Percentiles rank a stretch among this genome's conserved stretches.
Conservation (phyloP, 2,797 vertebrate genomes). For the Alauda arvensis region DNA sequence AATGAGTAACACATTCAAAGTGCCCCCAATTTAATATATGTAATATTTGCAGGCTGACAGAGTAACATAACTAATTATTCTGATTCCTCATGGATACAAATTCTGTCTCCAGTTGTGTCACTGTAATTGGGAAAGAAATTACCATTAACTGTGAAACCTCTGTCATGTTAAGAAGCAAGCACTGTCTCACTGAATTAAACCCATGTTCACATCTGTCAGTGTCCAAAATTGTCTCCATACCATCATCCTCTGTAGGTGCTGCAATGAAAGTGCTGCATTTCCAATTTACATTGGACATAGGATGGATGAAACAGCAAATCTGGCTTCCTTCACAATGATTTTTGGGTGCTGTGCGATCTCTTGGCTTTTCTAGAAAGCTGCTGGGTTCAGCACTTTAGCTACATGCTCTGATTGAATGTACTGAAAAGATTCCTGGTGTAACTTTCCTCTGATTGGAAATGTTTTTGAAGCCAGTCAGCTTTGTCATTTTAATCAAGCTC, state of each 20-base stretch:
- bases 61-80: neutral
- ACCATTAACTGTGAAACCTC: neutral
- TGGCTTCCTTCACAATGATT: neutral
- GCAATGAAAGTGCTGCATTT: neutral
- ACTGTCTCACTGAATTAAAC: neutral
- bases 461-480: neutral
- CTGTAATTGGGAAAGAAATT: neutral
- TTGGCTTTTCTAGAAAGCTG: conserved; percentile 2
- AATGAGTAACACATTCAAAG: neutral
- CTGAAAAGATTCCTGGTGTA: neutral
- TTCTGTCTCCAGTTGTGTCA: neutral
- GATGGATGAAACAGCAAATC: conserved; percentile 20
- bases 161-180: conserved; percentile 1
- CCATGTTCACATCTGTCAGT: neutral
- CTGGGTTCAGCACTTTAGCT: neutral
- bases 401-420: neutral
- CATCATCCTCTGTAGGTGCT: neutral
- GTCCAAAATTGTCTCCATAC: conserved; percentile 15
- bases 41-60: neutral
- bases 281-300: conserved; percentile 21
- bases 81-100: neutral
- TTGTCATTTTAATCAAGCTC: neutral
- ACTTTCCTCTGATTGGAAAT: neutral
- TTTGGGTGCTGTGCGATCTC: neutral
- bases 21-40: neutral